Base-by-base conservation (phyloP, 2,888 invertebrate species). In the Drosophila multiciliata region DNA sequence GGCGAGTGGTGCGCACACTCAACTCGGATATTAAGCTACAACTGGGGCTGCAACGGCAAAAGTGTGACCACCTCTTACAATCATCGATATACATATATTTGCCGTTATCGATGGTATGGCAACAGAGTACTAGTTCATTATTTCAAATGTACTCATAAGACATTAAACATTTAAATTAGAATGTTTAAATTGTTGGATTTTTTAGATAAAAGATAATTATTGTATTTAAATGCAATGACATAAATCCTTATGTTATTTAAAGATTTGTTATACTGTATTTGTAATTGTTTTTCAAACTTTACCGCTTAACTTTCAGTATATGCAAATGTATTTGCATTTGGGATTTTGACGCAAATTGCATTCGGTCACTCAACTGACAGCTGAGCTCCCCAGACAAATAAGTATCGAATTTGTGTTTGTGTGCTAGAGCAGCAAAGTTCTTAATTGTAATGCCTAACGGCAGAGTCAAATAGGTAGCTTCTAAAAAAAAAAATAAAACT, bases 351-450 rank as follows among this genome's bases (percentile, higher is more conserved):
- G 23, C 17, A 6, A 50, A 32, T 15, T 1, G 4, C 26, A 23
- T 6, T 1, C 42, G 76, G 75, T 42, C 65, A 45, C 80, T 48
- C 4, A 7, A 20, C n/a, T 23, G 40, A 65, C 76, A 77, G 76
- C 76, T 77, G 80, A 79, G 76, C 60, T 58, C n/a, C 57, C 63
- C 66, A 75, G 75, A 75, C 75, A 77, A 77, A 77, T 77, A 77
- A 77, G 80, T 66, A 66, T 80, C 75, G 63, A 61, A 69, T 69
- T 75, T 62, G 75, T 80, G 77, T 80, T 80, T 69, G 69, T 63
- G 69, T 68, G 75, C 20, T 58, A 32, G 48, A 45, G 40, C 42
- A 57, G 38, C 53, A 38, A 68, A 75, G 49, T 61, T 60, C 69
- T 66, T 65, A 45, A 60, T 60, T 75, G 69, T 79, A 35, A 75